These are phyloP conservation scores for Drosophila equinoxialis DNA, from an alignment of 1,140 invertebrate genomes.

Conservation along the genomic window DNA sequence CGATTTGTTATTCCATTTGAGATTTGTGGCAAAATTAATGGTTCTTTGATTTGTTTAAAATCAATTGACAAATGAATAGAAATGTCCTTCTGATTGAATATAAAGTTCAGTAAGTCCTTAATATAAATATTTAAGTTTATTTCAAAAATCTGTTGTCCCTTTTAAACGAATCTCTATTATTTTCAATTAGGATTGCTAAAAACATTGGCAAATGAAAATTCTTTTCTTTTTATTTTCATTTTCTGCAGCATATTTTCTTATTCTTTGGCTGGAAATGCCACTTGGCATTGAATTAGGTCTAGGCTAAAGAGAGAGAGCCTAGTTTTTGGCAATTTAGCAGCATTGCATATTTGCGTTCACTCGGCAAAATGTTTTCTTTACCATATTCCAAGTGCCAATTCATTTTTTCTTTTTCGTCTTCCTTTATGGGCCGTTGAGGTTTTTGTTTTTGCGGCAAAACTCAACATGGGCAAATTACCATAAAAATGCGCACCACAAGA, in stretches of 20 bases:
- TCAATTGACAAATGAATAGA: neutral
- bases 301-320: neutral
- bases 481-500: slow-evolving; percentile 71
- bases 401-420: slow-evolving; percentile 27
- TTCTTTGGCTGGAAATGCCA: slow-evolving; percentile 1
- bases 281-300: slow-evolving; percentile 57
- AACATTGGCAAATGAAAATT: neutral
- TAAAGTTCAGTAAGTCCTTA: too few relatives aligned
- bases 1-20: neutral
- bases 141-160: too few relatives aligned
- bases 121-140: too few relatives aligned
- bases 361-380: neutral
- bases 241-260: slow-evolving; percentile 25
- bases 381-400: slow-evolving; percentile 43
- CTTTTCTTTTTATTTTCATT: slow-evolving; percentile 10
- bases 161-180: neutral
- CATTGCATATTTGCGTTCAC: slow-evolving; percentile 1
- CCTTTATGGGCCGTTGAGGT: slow-evolving; percentile 33
- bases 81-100: too few relatives aligned
- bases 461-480: slow-evolving; percentile 62
- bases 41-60: neutral
- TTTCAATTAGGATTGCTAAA: neutral
- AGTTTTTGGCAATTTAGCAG: neutral
- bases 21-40: neutral
- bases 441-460: slow-evolving; percentile 34